A percentile compares a stretch with the other conserved stretches of the same genome.
Conservation (phyloP, 2,113 vertebrate species). For the Centropristis striata region DNA sequence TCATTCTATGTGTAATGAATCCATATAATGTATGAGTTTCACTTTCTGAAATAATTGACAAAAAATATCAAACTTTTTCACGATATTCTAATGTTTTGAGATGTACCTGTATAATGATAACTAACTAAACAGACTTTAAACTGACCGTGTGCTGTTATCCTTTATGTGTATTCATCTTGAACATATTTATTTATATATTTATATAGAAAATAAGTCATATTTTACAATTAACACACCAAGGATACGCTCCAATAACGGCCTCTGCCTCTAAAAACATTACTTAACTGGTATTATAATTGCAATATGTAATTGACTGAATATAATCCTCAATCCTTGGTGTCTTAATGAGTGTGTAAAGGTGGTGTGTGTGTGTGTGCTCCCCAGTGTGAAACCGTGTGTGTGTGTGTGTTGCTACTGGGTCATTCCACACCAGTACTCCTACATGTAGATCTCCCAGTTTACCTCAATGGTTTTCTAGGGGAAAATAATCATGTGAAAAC, state of each 20-base stretch:
- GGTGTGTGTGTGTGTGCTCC: neutral
- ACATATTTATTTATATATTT: neutral
- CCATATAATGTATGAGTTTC: too few relatives aligned
- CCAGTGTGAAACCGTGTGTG: neutral
- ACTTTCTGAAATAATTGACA: too few relatives aligned
- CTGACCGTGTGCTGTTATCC: neutral
- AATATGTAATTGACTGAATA: neutral
- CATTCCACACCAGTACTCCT: too few relatives aligned
- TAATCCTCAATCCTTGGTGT: constrained; percentile 66
- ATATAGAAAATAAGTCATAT: constrained; percentile 11
- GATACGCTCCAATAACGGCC: constrained; percentile 30
- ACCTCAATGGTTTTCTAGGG: too few relatives aligned
- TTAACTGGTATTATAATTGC: neutral
- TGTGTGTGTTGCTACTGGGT: constrained; percentile 1
- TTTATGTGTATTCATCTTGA: neutral
- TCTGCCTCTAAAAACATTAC: neutral
- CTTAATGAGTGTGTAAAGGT: constrained; percentile 39
- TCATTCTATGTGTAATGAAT: too few relatives aligned
- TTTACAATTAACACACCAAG: constrained; percentile 70
- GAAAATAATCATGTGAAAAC: too few relatives aligned
- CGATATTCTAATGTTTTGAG: too few relatives aligned
- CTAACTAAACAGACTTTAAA: constrained; percentile 30
- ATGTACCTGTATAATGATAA: too few relatives aligned
- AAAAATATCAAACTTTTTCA: too few relatives aligned
- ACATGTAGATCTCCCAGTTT: too few relatives aligned